Evolutionary conservation across 2,888 invertebrate genomes (phyloP), one percentile per base, ranked within the genome.

Genomic region (Loripinus fragilis): DNA sequence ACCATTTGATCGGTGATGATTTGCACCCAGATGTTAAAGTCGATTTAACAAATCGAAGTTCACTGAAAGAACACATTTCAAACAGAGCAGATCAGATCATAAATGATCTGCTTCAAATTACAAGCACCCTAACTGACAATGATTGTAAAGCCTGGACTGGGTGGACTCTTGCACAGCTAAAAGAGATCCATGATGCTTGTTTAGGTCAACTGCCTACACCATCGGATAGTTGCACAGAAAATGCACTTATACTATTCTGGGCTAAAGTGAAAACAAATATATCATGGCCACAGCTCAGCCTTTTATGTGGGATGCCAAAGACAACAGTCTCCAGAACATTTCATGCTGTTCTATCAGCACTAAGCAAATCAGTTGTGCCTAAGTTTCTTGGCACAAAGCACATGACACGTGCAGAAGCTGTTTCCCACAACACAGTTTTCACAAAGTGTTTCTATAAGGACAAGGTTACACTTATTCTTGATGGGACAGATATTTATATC

Each of bases 401-500:
- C 45, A 20, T 71, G 10, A 72, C 65, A 23, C 65, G 66, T 45
- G 28, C 28, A 7, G 72, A 65, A 33, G 66, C 65, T n/a, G 20
- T 72, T 7, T 23, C 8, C 28, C 72, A 72, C 25, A 66, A 73
- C 50, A 66, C 67, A 5, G 33, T 25, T 45, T 73, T 73, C 48
- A 66, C 66, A 2, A 67, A 65, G 35, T 45, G 28, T 17, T 72
- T 48, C n/a, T 65, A 65, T 72, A 66, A 66, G 23, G 45, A 71
- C 45, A 71, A 60, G 42, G 71, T 60, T 0, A 64, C 42, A 5
- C 30, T 71, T 10, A 64, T 60, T 20, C 25, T 60, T 28, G 71
- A 71, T 64, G 71, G 60, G 1, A 64, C 71, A 68, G 23, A 68
- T 28, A 71, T 71, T 55, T 55, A 55, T 17, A 55, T 55, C 55